phyloP scores from a whole-genome alignment of 92 coral and sea anemone genomes.

The Actinernus sp. region DNA sequence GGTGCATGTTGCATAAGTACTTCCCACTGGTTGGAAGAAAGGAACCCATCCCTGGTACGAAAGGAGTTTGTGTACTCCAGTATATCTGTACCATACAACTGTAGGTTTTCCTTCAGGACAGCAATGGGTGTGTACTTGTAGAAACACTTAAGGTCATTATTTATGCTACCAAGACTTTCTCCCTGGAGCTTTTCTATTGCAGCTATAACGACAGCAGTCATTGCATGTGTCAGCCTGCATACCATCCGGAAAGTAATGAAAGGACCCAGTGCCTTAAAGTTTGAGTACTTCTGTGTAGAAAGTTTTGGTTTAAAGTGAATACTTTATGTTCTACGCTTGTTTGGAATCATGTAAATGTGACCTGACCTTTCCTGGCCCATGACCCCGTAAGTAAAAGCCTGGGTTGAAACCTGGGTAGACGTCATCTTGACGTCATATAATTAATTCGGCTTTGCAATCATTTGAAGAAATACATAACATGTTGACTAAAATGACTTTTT shows the following conservation, averaged over 20 bases:
- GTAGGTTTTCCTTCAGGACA: slow-evolving; percentile 7
- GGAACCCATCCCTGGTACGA: slow-evolving; percentile 4
- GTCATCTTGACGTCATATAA: too few relatives aligned
- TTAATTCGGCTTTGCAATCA: too few relatives aligned
- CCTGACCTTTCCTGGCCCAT: too few relatives aligned
- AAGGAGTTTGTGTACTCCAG: slow-evolving; percentile 5
- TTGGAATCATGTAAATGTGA: too few relatives aligned
- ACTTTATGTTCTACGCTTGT: too few relatives aligned
- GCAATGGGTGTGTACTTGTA: slow-evolving; percentile 9
- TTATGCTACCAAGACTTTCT: slow-evolving; percentile 7
- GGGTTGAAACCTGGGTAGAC: too few relatives aligned
- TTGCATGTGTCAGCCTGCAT: slow-evolving; percentile 25
- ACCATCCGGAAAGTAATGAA: slow-evolving; percentile 17
- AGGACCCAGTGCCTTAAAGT: slow-evolving; percentile 26
- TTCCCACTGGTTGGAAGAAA: slow-evolving; percentile 18
- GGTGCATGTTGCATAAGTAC: slow-evolving; percentile 21
- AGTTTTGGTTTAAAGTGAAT: too few relatives aligned
- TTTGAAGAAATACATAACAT: too few relatives aligned
- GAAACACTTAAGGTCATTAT: slow-evolving; percentile 18
- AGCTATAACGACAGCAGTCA: slow-evolving; percentile 1
- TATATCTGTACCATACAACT: slow-evolving; percentile 20
- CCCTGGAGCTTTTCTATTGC: slow-evolving; percentile 28
- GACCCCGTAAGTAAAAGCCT: too few relatives aligned
- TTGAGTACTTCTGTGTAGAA: too few relatives aligned
- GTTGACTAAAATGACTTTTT: too few relatives aligned